These are phyloP conservation scores for Ernsta delagoae DNA, from an alignment of 2,888 invertebrate genomes.

Conservation along the genomic window DNA sequence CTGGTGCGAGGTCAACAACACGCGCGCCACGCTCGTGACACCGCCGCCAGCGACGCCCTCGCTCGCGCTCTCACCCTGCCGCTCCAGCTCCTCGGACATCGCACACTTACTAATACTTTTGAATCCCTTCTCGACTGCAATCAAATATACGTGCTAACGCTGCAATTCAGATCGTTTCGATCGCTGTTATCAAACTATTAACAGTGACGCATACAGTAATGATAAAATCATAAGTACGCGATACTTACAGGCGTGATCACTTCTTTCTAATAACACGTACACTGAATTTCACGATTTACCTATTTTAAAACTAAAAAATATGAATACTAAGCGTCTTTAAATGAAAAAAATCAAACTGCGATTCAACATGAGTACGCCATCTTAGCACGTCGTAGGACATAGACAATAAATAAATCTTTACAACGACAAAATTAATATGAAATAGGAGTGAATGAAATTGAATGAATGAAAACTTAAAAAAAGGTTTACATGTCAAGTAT, in stretches of 20 bases:
- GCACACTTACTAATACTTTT: conserved; percentile 76
- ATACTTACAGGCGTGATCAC: conserved; percentile 56
- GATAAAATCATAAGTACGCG: conserved; percentile 41
- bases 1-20: conserved; percentile 87
- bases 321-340: conserved; percentile 3
- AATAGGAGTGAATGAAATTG: too few relatives aligned
- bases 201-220: conserved; percentile 50
- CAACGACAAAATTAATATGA: too few relatives aligned
- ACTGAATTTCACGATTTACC: conserved; percentile 27
- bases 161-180: conserved; percentile 57
- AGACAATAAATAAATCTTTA: too few relatives aligned
- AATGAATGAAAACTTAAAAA: too few relatives aligned
- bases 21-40: conserved; percentile 82
- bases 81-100: conserved; percentile 82
- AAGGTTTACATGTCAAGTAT: too few relatives aligned
- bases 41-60: conserved; percentile 79
- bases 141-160: conserved; percentile 67
- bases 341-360: conserved; percentile 15
- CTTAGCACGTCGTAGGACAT: conserved; percentile 24
- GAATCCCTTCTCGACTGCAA: conserved; percentile 78
- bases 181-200: conserved; percentile 68
- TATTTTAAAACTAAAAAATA: conserved; percentile 22
- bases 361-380: conserved; percentile 34
- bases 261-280: conserved; percentile 25
- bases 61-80: conserved; percentile 76